Percentiles rank a stretch among this genome's conserved stretches.
Evolutionary conservation across 1,140 invertebrate genomes (phyloP).

Genomic region (Aradophagus sp.): DNA sequence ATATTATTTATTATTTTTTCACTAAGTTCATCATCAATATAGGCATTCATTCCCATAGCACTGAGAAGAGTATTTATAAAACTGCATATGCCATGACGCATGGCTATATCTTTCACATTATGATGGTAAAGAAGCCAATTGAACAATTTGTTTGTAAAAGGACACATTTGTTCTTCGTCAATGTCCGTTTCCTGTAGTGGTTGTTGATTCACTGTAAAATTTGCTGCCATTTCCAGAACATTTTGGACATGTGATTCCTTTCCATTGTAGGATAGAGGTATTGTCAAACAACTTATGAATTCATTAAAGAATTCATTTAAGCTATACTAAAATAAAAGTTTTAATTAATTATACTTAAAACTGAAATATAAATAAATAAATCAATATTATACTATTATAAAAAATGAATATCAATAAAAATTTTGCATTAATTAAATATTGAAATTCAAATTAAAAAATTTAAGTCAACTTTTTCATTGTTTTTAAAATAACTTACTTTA

Average conservation of each 20-base stretch:
- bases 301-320: conserved; percentile 56
- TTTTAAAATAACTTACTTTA: conserved; percentile 5
- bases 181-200: conserved; percentile 12
- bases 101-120: conserved; percentile 76
- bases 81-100: conserved; percentile 37
- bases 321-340: conserved; percentile 51
- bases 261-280: conserved; percentile 62
- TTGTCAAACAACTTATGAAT: conserved; percentile 60
- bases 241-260: conserved; percentile 73
- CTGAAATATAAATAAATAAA: not conserved
- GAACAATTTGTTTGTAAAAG: conserved; percentile 62
- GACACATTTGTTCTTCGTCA: conserved; percentile 58
- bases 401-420: no score
- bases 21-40: conserved; percentile 84
- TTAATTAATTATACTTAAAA: not conserved
- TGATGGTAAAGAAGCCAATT: conserved; percentile 70
- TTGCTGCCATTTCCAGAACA: conserved; percentile 76
- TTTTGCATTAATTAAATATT: no score
- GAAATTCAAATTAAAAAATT: not conserved
- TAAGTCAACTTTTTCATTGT: not conserved
- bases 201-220: conserved; percentile 70
- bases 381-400: not conserved
- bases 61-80: conserved; percentile 82
- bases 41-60: conserved; percentile 83
- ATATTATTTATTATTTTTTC: conserved; percentile 82